Evolutionary conservation across 2,113 vertebrate species (phyloP).

Genomic region (Bufo gargarizans): DNA sequence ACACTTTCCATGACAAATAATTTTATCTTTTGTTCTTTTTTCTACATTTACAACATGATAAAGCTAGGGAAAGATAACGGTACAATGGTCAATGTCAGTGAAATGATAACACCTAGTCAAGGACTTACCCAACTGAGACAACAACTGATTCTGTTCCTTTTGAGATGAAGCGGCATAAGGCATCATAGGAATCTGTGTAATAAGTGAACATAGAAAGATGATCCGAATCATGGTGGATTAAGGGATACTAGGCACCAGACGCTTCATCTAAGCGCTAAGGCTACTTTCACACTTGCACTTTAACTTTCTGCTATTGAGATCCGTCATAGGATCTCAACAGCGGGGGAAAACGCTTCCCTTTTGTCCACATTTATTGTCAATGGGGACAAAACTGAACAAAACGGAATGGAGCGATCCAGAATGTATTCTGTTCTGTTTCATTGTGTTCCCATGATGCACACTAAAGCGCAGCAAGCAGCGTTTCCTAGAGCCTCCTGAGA

Average conservation of each 20-base stretch:
- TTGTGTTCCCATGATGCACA: no score
- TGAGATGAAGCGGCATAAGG: constrained; percentile 75
- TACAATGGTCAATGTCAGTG: background rate
- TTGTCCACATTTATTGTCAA: no score
- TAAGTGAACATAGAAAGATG: constrained; percentile 22
- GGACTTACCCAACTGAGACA: constrained; percentile 80
- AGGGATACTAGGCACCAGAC: background rate
- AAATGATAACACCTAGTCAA: background rate
- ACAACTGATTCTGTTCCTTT: constrained; percentile 78
- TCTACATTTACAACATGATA: background rate
- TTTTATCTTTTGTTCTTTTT: background rate
- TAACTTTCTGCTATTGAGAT: no score
- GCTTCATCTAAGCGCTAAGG: background rate
- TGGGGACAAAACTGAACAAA: no score
- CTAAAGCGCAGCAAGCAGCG: no score
- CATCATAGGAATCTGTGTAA: constrained; percentile 76
- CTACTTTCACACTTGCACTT: no score
- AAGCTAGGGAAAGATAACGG: background rate
- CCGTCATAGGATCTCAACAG: no score
- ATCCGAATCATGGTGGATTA: background rate
- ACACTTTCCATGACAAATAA: background rate
- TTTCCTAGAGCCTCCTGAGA: no score
- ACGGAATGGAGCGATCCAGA: no score
- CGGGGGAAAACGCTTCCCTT: no score
- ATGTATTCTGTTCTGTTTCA: no score